Evolutionary conservation across 1,140 invertebrate genomes (phyloP).

Genomic region (Conus ventricosus): DNA sequence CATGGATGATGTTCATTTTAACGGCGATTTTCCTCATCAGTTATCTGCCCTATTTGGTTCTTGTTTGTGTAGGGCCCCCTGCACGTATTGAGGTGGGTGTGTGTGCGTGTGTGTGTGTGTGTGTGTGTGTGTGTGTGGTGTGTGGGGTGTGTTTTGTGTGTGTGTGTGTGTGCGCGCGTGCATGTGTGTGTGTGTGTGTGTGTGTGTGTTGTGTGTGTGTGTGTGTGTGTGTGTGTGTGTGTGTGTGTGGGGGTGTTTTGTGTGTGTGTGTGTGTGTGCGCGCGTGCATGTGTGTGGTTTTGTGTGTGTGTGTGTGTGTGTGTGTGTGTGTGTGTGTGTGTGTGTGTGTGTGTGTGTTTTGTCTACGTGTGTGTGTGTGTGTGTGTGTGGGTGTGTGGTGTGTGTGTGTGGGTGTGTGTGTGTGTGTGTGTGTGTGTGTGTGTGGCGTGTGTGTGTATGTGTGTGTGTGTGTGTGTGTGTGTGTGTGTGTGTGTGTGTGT

Average conservation of each 20-base stretch:
- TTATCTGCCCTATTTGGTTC: constrained; percentile 34
- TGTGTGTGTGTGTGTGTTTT: too few relatives aligned
- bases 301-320: too few relatives aligned
- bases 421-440: too few relatives aligned
- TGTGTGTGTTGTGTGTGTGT: not conserved
- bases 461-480: too few relatives aligned
- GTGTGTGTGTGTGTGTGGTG: not conserved
- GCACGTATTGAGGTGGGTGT: not conserved
- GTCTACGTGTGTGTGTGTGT: too few relatives aligned
- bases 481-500: too few relatives aligned
- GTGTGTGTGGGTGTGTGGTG: too few relatives aligned
- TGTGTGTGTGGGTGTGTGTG: too few relatives aligned
- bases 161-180: not conserved
- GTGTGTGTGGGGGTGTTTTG: not conserved
- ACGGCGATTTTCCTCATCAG: constrained; percentile 37
- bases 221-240: not conserved
- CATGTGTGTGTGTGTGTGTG: not conserved
- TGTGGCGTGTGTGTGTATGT: too few relatives aligned
- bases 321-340: too few relatives aligned
- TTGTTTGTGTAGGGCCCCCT: constrained; percentile 6
- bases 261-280: not conserved
- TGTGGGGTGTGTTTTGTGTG: not conserved
- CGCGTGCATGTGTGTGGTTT: not conserved
- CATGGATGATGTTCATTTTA: constrained; percentile 36
- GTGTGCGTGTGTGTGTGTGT: not conserved